These are phyloP conservation scores for Nemapogon koenigi DNA, from an alignment of 2,888 invertebrate genomes.

Conservation along the genomic window DNA sequence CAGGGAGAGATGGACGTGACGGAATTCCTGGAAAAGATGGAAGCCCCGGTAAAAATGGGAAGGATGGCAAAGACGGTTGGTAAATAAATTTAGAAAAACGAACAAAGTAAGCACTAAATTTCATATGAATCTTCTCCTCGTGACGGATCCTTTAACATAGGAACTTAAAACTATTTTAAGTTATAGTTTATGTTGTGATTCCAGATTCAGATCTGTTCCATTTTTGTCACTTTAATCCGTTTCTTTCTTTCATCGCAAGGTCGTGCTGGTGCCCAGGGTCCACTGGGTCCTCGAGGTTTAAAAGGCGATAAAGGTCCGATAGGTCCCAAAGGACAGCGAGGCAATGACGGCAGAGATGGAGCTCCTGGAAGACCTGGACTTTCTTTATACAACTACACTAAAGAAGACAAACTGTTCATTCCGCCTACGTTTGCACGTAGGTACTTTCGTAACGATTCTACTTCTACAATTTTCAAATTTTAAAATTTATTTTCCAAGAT, in stretches of 20 bases:
- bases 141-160: background rate
- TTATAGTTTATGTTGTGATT: background rate
- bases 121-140: no score
- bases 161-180: background rate
- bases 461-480: no score
- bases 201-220: no score
- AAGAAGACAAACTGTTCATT: constrained; percentile 74
- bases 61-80: constrained; percentile 53
- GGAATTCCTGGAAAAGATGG: constrained; percentile 73
- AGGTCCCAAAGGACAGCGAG: constrained; percentile 76
- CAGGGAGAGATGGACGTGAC: constrained; percentile 77
- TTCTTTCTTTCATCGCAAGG: no score
- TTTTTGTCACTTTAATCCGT: no score
- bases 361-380: constrained; percentile 82
- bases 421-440: constrained; percentile 81
- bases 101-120: no score
- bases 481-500: background rate
- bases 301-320: constrained; percentile 71
- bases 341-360: constrained; percentile 76
- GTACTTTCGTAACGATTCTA: constrained; percentile 16
- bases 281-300: constrained; percentile 75
- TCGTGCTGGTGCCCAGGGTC: constrained; percentile 70
- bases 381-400: constrained; percentile 77
- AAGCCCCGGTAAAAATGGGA: constrained; percentile 70
- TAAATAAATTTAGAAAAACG: background rate